Evolutionary conservation across 2,797 vertebrate species (phyloP).

Genomic region (Sebastes iracundus): DNA sequence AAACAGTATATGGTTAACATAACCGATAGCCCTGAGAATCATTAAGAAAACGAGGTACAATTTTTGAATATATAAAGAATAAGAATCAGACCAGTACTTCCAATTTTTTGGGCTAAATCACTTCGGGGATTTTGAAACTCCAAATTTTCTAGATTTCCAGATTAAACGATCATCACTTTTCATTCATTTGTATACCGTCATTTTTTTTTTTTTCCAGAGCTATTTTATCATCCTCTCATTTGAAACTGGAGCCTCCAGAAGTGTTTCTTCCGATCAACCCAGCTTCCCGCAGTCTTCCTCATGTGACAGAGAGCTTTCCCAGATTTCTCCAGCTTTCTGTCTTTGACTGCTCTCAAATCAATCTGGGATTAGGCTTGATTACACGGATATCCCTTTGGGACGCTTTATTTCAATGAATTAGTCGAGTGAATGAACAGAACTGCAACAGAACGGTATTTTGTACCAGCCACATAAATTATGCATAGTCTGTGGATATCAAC

Average conservation of each 20-base stretch:
- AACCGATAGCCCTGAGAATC: constrained; percentile 20
- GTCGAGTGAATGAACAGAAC: constrained; percentile 81
- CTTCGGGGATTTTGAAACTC: background rate
- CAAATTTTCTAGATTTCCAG: background rate
- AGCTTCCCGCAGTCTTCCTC: constrained; percentile 44
- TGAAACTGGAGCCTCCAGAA: constrained; percentile 4
- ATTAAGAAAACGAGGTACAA: background rate
- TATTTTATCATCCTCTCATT: background rate
- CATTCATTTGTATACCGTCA: background rate
- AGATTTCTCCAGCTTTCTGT: constrained; percentile 63
- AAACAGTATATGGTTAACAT: constrained; percentile 29
- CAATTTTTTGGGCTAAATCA: background rate
- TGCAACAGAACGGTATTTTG: constrained; percentile 85
- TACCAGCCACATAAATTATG: constrained; percentile 86
- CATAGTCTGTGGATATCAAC: constrained; percentile 79
- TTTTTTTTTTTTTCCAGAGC: background rate
- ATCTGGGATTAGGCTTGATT: constrained; percentile 77
- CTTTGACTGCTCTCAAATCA: constrained; percentile 67
- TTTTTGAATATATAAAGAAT: background rate
- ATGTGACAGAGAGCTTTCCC: constrained; percentile 54
- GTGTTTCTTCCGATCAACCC: constrained; percentile 34
- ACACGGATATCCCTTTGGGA: constrained; percentile 72
- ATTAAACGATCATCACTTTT: background rate
- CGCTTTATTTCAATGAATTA: constrained; percentile 85
- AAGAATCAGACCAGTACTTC: background rate